These are phyloP conservation scores for Ramazzottius varieornatus DNA, from an alignment of 2,888 invertebrate genomes.

Conservation along the genomic window DNA sequence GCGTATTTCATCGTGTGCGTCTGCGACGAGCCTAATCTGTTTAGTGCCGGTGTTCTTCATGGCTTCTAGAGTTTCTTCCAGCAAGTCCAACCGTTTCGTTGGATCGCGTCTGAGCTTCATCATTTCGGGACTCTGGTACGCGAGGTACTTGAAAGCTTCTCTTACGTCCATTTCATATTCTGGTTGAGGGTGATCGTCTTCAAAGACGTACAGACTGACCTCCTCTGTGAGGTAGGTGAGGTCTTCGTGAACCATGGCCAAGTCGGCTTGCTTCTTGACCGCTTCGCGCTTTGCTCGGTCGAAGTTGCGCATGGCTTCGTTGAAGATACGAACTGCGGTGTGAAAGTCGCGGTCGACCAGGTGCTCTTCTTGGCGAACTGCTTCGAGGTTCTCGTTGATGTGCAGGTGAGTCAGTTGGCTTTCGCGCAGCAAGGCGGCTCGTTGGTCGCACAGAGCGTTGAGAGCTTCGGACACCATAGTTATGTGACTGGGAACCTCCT, in stretches of 20 bases:
- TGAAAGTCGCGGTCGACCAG: background rate
- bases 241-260: background rate
- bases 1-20: background rate
- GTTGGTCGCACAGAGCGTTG: background rate
- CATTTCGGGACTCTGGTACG: background rate
- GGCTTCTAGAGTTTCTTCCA: background rate
- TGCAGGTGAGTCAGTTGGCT: background rate
- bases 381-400: background rate
- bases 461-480: too few species aligned
- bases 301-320: background rate
- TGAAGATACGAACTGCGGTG: background rate
- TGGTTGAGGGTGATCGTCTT: background rate
- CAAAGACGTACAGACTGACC: background rate
- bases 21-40: background rate
- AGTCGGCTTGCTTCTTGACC: background rate
- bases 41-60: background rate
- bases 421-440: background rate
- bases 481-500: too few species aligned
- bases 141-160: background rate
- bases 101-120: background rate
- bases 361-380: background rate
- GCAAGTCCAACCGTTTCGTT: background rate
- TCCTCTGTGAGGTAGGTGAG: background rate
- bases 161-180: background rate
- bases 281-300: background rate